These are phyloP conservation scores for Thalassophryne amazonica DNA, from an alignment of 2,797 vertebrate genomes.

Conservation along the genomic window DNA sequence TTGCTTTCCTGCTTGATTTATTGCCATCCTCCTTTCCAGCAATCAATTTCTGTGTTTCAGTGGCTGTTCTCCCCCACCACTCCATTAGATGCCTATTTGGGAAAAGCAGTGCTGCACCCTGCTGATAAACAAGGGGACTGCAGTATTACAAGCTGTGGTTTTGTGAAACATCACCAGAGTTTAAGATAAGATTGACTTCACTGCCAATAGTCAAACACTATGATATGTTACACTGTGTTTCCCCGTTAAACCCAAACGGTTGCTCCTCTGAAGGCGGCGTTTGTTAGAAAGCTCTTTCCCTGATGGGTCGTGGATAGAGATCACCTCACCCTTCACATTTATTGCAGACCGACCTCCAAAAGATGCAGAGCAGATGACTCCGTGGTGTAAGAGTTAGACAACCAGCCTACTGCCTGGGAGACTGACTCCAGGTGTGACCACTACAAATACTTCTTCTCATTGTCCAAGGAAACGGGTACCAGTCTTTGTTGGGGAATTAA, in stretches of 20 bases:
- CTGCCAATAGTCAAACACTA: too few species aligned
- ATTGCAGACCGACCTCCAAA: conserved; percentile 61
- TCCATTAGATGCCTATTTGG: conserved; percentile 42
- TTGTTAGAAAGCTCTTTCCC: neutral
- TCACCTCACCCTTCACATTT: conserved; percentile 54
- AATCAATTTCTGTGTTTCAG: conserved; percentile 76
- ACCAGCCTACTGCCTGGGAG: too few species aligned
- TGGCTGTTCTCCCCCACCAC: conserved; percentile 13
- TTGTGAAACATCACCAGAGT: neutral
- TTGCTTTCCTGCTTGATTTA: conserved; percentile 79
- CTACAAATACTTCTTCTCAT: too few species aligned
- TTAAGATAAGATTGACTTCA: too few species aligned
- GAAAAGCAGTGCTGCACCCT: conserved; percentile 93
- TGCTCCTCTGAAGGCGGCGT: neutral
- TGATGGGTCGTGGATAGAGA: conserved; percentile 29
- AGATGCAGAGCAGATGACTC: too few species aligned
- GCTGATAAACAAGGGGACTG: conserved; percentile 71
- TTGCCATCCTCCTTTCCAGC: conserved; percentile 76
- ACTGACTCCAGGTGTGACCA: too few species aligned
- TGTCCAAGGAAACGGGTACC: too few species aligned
- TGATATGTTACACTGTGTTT: too few species aligned
- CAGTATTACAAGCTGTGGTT: conserved; percentile 27
- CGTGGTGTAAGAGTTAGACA: too few species aligned
- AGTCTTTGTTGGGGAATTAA: too few species aligned
- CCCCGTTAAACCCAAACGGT: neutral